Evolutionary conservation across 2,888 invertebrate species (phyloP).

Genomic region (Celastrina argiolus): DNA sequence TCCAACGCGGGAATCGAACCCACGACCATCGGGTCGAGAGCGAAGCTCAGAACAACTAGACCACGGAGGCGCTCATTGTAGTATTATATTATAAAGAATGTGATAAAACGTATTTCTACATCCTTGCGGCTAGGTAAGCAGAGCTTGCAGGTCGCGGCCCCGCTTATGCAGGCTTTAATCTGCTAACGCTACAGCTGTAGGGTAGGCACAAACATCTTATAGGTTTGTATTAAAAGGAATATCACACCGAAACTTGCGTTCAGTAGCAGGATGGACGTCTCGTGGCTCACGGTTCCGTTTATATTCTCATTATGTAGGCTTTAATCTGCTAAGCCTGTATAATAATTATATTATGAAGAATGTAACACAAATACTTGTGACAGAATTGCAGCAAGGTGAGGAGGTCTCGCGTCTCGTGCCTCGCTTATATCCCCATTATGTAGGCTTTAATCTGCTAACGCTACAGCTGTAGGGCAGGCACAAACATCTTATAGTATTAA

Average conservation of each 20-base stretch:
- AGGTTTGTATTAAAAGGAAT: neutral
- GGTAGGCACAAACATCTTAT: neutral
- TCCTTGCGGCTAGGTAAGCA: too few species aligned
- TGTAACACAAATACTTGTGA: neutral
- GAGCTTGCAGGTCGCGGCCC: too few species aligned
- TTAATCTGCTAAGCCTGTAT: neutral
- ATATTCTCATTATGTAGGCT: neutral
- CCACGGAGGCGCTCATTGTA: too few species aligned
- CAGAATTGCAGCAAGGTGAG: neutral
- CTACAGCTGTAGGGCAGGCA: neutral
- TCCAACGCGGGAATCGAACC: too few species aligned
- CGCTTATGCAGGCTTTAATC: constrained; percentile 1
- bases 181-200: neutral
- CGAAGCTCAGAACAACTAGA: too few species aligned
- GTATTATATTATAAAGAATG: too few species aligned
- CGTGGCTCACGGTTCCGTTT: too few species aligned
- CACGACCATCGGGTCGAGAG: too few species aligned
- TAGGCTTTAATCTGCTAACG: neutral
- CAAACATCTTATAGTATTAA: neutral
- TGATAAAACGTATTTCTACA: too few species aligned
- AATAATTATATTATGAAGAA: neutral
- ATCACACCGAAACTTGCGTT: too few species aligned
- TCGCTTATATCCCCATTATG: neutral
- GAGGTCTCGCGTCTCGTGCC: neutral
- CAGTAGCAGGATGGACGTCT: too few species aligned